These are phyloP conservation scores for Cotesia typhae DNA, from an alignment of 1,140 invertebrate genomes.

Conservation along the genomic window DNA sequence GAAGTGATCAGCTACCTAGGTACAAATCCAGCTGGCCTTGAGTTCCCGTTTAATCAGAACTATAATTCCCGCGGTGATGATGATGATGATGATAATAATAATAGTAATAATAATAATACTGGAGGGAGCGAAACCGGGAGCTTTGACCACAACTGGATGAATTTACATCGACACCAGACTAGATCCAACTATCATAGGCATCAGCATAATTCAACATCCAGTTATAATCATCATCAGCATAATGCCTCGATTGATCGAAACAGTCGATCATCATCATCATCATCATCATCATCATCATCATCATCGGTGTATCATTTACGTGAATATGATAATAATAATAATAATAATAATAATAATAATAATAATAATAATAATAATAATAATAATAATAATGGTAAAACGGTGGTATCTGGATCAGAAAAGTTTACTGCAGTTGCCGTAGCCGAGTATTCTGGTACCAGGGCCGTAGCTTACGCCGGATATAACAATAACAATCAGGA, in stretches of 20 bases:
- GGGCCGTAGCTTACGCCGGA: conserved; percentile 44
- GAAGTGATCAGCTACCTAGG: conserved; percentile 29
- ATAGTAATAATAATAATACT: not conserved
- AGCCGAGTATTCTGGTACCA: conserved; percentile 44
- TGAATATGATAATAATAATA: not conserved
- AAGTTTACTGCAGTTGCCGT: conserved; percentile 46
- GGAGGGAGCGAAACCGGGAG: too few relatives aligned
- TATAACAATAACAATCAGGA: conserved; percentile 51
- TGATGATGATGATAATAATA: conserved; percentile 5
- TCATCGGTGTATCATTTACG: conserved; percentile 21
- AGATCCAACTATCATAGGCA: conserved; percentile 26
- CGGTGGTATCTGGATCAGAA: conserved; percentile 26
- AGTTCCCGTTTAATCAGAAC: conserved; percentile 15
- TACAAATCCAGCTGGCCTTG: not conserved
- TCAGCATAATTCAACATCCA: not conserved
- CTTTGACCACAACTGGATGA: conserved; percentile 35
- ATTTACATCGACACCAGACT: conserved; percentile 41
- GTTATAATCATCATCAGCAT: too few relatives aligned
- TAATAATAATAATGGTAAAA: not conserved
- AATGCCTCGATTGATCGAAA: too few relatives aligned
- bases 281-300: not conserved
- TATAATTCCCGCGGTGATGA: conserved; percentile 1
- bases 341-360: not conserved
- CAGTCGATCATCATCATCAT: too few relatives aligned
- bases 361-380: not conserved